Evolutionary conservation across 2,113 vertebrate genomes (phyloP).

Genomic region (Chamaetylas fuelleborni): DNA sequence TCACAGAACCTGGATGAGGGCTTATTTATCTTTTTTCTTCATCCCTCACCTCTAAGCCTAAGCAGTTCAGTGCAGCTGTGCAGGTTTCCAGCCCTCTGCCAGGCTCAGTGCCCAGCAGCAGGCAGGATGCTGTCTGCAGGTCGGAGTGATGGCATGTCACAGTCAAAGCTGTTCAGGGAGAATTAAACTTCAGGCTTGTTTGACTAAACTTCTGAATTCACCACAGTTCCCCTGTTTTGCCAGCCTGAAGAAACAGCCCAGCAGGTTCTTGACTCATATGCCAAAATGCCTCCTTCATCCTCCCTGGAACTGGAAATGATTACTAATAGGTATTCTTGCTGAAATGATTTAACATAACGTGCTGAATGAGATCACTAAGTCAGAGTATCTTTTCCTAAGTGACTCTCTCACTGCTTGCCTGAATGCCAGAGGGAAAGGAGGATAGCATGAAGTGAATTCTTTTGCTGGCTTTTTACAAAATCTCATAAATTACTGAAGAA

Average conservation of each 20-base stretch:
- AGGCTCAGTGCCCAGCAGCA: background rate
- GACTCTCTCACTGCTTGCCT: background rate
- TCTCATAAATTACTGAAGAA: background rate
- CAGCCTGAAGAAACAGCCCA: slow-evolving; percentile 32
- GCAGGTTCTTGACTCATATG: slow-evolving; percentile 19
- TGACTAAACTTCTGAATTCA: slow-evolving; percentile 19
- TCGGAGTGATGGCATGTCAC: background rate
- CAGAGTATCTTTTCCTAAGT: slow-evolving; percentile 34
- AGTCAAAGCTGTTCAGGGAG: background rate
- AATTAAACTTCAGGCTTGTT: slow-evolving; percentile 24
- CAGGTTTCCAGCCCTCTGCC: background rate
- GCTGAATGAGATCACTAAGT: slow-evolving; percentile 50
- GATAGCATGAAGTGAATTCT: background rate
- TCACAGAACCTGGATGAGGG: background rate
- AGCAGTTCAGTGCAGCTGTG: background rate
- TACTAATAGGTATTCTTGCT: slow-evolving; percentile 35
- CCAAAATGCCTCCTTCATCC: slow-evolving; percentile 26
- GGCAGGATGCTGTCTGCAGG: background rate
- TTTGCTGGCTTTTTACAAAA: background rate
- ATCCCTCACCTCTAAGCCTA: background rate
- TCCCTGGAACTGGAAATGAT: background rate
- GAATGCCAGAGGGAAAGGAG: slow-evolving; percentile 16
- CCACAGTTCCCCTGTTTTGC: background rate
- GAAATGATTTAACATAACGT: slow-evolving; percentile 37
- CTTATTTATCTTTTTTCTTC: slow-evolving; percentile 15